Evolutionary conservation across 2,888 invertebrate genomes (phyloP), one percentile per base, ranked within the genome.

Genomic region (Orgyia antiqua): DNA sequence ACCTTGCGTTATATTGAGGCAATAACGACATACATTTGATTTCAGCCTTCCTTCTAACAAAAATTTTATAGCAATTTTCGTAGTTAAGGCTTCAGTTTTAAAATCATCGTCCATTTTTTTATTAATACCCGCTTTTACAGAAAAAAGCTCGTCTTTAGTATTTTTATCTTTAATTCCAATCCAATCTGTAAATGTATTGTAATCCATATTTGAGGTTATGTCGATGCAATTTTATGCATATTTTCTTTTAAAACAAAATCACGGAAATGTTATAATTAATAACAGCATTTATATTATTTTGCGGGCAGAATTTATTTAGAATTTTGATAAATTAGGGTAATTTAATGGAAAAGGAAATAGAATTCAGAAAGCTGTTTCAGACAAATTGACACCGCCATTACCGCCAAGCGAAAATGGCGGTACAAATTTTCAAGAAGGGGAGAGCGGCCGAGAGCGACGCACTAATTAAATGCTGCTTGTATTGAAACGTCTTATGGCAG

Each of bases 11-110:
- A 71, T 44, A 35, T 66, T 57, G 2, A 86, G 48, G 29, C 84
- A 86, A 44, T 72, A 84, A 26, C 76, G 67, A 39, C 84, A 86
- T 4, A 83, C 79, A 50, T 62, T 68, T 1, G 46, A 42, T 25
- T 59, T 68, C 1, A 86, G 42, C 2, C 59, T 68, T 9, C 79
- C 83, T 36, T 64, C 62, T 1, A 84, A 29, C 11, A 86, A 51
- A 41, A 64, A 69, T 28, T 72, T 68, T 0, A 82, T 48, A 2
- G 82, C 83, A 33, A 65, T 62, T 50, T 73, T 77, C 0, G 80
- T 69, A 2, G 68, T 69, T 19, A 82, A 50, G 4, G 62, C 51
- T 13, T 57, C 11, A 27, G 39, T 36, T 39, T 29, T 18, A 10
- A 27, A 17, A n/a, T 8, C 10, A 21, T 28, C 10, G 2, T 12